Conservation (phyloP, 2,113 vertebrate genomes). For the Edolisoma coerulescens region DNA sequence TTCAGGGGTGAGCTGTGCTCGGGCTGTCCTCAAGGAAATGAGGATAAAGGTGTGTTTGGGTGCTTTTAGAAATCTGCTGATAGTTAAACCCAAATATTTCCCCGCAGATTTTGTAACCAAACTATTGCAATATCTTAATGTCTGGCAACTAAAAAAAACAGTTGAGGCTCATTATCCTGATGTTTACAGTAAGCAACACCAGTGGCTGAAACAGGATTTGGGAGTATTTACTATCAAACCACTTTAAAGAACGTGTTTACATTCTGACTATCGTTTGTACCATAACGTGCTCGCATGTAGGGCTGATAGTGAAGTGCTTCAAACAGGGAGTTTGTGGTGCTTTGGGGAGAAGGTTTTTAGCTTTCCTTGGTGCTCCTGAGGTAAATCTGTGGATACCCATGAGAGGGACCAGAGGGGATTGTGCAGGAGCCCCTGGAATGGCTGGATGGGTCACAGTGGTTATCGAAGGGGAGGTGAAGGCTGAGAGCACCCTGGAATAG, state of each 20-base stretch:
- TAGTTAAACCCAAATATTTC: not conserved
- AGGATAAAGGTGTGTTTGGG: not conserved
- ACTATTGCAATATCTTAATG: not conserved
- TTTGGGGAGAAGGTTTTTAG: not conserved
- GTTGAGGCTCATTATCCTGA: not conserved
- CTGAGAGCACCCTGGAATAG: slow-evolving; percentile 33
- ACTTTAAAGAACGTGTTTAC: slow-evolving; percentile 1
- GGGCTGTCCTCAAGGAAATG: not conserved
- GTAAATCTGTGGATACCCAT: fast-evolving
- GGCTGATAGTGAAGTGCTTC: not conserved
- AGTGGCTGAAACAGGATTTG: not conserved
- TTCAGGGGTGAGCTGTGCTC: not conserved
- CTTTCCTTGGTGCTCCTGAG: not conserved
- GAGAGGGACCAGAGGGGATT: not conserved
- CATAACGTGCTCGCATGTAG: fast-evolving
- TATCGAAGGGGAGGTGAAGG: not conserved
- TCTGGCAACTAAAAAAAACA: not conserved
- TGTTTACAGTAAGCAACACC: slow-evolving; percentile 35
- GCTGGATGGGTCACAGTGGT: not conserved
- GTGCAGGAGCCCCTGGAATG: not conserved
- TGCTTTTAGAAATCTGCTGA: not conserved
- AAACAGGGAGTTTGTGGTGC: not conserved
- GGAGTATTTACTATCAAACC: slow-evolving; percentile 43
- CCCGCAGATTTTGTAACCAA: not conserved
- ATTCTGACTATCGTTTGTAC: not conserved